Base-by-base conservation (phyloP, 2,113 vertebrate species). In the Phalacrocorax carbo region DNA sequence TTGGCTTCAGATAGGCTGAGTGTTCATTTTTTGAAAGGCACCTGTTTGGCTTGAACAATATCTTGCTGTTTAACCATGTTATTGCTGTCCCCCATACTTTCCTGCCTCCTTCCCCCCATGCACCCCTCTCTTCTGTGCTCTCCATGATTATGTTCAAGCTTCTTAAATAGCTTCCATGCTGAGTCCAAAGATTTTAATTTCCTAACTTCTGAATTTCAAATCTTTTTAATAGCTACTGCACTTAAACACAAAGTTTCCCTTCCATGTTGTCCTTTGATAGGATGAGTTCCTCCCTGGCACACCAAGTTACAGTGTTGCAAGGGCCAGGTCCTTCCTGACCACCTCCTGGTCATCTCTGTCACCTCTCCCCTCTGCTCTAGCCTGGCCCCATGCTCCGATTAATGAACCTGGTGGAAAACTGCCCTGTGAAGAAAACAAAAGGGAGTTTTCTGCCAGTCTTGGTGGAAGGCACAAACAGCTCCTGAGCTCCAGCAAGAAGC, bases 131-230 rank as follows among this genome's bases (percentile, higher is more conserved):
- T 81, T 66, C 66, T 72, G 57, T 61, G 49, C 32, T 91, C 22
- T 80, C 60, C 55, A 13, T 88, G 82, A 88, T 66, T 61, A 73
- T 0, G 1, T 52, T 77, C 30, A 80, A 82, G 49, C 84, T 93
- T 88, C 65, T 85, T 82, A 80, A 94, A 96, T 68, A 91, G 87
- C 71, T 93, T 95, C 75, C 89, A 90, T 88, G 89, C 84, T 88
- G 94, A 88, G 84, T 70, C 71, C 75, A 68, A 90, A 93, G 42
- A 48, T 88, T 94, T 97, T 88, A 68, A 95, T 97, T 96, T 97
- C 89, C 84, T 96, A 89, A 26, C 26, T 82, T 87, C 71, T 81
- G 52, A 71, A 76, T 80, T 51, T 82, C 73, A 84, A 38, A 77
- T 15, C 16, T 73, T 94, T 97, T 85, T 87, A 91, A 64, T 88